A percentile compares a stretch with the other conserved stretches of the same genome.
phyloP scores from a whole-genome alignment of 2,888 invertebrate species.

The Dione vanillae region DNA sequence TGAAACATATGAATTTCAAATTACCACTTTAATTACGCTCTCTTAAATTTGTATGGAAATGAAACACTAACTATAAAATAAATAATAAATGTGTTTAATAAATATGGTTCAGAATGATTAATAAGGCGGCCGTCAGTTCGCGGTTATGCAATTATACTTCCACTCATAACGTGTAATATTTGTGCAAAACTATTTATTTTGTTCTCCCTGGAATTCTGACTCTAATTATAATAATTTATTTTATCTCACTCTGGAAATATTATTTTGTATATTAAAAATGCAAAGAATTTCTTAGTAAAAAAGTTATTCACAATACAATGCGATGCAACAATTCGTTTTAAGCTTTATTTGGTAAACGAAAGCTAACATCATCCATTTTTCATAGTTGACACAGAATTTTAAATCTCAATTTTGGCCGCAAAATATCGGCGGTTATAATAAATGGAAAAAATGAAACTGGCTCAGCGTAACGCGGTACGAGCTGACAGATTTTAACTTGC shows the following conservation, averaged over 20 bases:
- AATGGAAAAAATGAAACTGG: constrained; percentile 34
- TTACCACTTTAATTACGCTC: background rate
- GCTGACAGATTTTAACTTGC: constrained; percentile 30
- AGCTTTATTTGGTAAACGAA: constrained; percentile 32
- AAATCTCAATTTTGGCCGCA: constrained; percentile 49
- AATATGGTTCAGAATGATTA: constrained; percentile 24
- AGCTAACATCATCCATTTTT: constrained; percentile 46
- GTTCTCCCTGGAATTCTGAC: background rate
- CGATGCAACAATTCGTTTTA: constrained; percentile 38
- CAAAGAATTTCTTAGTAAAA: too few relatives aligned
- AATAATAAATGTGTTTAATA: constrained; percentile 26
- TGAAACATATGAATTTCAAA: background rate
- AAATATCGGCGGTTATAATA: constrained; percentile 44
- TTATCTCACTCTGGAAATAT: too few relatives aligned
- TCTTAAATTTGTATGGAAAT: constrained; percentile 6
- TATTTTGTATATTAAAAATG: too few relatives aligned
- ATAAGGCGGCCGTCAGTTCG: constrained; percentile 28
- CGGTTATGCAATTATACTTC: constrained; percentile 26
- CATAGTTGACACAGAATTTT: constrained; percentile 46
- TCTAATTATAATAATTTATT: background rate
- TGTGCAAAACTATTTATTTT: constrained; percentile 8
- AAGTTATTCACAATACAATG: background rate
- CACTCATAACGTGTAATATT: constrained; percentile 15
- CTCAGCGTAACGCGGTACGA: constrained; percentile 33
- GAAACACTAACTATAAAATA: constrained; percentile 14